A percentile compares a stretch with the other conserved stretches of the same genome.
Evolutionary conservation across 2,888 invertebrate species (phyloP).

Genomic region (Ornithoptera priamus): DNA sequence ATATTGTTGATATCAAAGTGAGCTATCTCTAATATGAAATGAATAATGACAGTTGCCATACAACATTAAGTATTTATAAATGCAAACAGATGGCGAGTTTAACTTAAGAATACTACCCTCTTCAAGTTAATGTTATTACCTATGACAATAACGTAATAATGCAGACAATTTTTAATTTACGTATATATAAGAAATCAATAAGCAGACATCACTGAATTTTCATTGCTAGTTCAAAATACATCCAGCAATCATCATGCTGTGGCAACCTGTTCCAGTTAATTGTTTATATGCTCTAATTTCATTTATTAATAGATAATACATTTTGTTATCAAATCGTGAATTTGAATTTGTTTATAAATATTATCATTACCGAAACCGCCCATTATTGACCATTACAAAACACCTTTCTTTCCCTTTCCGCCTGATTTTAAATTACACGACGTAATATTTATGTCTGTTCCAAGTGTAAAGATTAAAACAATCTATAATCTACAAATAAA

Average conservation of each 20-base stretch:
- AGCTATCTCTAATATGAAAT: neutral
- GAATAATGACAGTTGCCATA: neutral
- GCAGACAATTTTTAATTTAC: too few species aligned
- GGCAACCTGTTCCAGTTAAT: neutral
- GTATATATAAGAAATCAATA: too few species aligned
- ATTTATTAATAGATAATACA: neutral
- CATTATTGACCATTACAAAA: neutral
- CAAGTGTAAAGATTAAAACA: conserved; percentile 29
- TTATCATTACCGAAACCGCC: neutral
- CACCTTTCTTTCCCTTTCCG: neutral
- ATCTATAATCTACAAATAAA: conserved; percentile 56
- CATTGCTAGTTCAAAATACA: neutral
- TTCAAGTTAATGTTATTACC: neutral
- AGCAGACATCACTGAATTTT: too few species aligned
- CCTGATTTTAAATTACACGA: neutral
- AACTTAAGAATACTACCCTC: conserved; percentile 23
- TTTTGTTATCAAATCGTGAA: neutral
- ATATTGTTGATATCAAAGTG: neutral
- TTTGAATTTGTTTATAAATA: neutral
- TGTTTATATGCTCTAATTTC: neutral
- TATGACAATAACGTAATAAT: conserved; percentile 5
- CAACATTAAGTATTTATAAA: conserved; percentile 13
- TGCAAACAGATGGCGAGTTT: conserved; percentile 21
- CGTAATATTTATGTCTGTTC: neutral
- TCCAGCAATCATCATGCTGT: neutral